These are phyloP conservation scores for Neodon shergylaensis DNA, from an alignment of 2,113 vertebrate species.

Conservation along the genomic window DNA sequence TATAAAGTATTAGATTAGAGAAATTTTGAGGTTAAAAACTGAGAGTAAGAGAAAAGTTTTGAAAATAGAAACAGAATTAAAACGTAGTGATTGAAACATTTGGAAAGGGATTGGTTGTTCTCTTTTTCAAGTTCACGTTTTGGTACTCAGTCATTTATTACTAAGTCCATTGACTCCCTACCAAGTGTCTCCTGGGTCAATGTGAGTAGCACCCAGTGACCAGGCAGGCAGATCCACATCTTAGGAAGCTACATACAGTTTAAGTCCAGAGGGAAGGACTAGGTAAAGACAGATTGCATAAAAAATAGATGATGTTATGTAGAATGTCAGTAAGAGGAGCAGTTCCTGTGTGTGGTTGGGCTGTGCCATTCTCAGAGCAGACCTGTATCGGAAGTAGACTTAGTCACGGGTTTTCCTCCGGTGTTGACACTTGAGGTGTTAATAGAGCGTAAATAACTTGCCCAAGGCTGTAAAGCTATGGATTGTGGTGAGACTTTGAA, in stretches of 20 bases:
- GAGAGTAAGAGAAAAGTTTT: neutral
- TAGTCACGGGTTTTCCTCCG: neutral
- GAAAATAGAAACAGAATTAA: neutral
- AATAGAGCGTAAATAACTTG: conserved; percentile 28
- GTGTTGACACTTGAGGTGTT: neutral
- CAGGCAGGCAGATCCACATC: neutral
- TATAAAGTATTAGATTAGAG: neutral
- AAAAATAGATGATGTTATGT: neutral
- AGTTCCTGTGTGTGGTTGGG: neutral
- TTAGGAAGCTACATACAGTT: neutral
- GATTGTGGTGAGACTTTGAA: neutral
- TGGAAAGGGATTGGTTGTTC: neutral
- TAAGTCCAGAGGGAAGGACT: neutral
- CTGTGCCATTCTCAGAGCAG: neutral
- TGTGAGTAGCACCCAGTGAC: neutral
- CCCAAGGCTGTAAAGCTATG: neutral
- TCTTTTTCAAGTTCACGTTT: neutral
- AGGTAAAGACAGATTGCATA: neutral
- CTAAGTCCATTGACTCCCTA: neutral
- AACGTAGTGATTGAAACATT: neutral
- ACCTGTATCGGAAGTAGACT: neutral
- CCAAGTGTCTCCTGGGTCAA: neutral
- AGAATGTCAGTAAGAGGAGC: neutral
- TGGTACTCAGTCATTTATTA: neutral
- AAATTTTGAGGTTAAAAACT: neutral